These are phyloP conservation scores for Paracanthobrama guichenoti DNA, from an alignment of 2,113 vertebrate genomes.

Conservation along the genomic window DNA sequence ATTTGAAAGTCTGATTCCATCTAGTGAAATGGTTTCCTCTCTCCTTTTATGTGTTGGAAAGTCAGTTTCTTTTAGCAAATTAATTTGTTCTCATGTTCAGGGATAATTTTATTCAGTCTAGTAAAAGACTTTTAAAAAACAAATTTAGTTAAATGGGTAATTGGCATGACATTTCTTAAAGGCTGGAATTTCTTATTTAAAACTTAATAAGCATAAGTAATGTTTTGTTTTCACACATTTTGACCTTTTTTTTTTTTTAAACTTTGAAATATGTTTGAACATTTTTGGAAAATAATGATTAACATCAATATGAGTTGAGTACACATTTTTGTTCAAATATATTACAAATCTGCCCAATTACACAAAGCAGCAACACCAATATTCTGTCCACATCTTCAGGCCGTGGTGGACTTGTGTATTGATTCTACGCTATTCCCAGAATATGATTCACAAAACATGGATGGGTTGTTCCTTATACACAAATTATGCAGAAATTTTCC, in stretches of 20 bases:
- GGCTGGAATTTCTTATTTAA: not conserved
- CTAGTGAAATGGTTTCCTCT: not conserved
- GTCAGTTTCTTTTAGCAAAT: not conserved
- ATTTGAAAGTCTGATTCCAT: not conserved
- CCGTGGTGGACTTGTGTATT: not conserved
- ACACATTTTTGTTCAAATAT: not conserved
- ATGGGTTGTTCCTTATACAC: slow-evolving; percentile 21
- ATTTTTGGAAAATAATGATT: too few species aligned
- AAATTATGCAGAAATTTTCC: slow-evolving; percentile 48
- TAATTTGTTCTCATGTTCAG: not conserved
- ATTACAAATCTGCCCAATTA: not conserved
- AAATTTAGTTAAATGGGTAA: not conserved
- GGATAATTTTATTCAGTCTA: not conserved
- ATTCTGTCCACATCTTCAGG: not conserved
- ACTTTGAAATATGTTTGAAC: too few species aligned
- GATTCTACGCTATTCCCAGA: slow-evolving; percentile 37
- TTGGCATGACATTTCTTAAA: not conserved
- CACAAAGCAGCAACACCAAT: not conserved
- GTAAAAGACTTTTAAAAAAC: not conserved
- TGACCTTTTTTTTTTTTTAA: too few species aligned
- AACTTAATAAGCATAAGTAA: not conserved
- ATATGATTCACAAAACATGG: slow-evolving; percentile 51
- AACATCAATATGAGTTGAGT: not conserved
- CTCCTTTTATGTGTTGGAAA: not conserved
- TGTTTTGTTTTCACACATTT: not conserved